Conservation (phyloP, 2,113 vertebrate species). For the Atractosteus spatula region DNA sequence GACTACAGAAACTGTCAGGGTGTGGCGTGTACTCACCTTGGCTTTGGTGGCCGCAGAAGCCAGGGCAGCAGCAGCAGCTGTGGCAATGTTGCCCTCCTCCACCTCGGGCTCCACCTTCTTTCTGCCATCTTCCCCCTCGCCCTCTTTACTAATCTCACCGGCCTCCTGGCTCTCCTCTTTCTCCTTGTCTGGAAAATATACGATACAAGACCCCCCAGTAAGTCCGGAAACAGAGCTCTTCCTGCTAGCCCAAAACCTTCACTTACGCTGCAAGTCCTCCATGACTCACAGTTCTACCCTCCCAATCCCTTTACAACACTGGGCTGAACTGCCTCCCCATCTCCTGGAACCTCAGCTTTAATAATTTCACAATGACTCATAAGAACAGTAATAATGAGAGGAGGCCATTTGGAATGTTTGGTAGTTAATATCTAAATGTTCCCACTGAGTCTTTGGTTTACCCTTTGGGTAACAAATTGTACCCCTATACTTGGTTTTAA, state of each 20-base stretch:
- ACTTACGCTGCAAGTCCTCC: background rate
- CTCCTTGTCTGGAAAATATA: slow-evolving; percentile 71
- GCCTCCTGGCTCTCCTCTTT: slow-evolving; percentile 82
- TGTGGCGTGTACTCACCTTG: slow-evolving; percentile 74
- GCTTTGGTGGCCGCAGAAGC: slow-evolving; percentile 98
- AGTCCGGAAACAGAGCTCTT: background rate
- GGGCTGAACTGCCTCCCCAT: background rate
- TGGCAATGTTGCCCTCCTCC: slow-evolving; percentile 92
- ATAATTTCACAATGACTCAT: no score
- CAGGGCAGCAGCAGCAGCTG: slow-evolving; percentile 90
- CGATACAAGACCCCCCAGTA: no score
- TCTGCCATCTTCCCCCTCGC: slow-evolving; percentile 73
- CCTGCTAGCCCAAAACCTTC: background rate
- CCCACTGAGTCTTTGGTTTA: no score
- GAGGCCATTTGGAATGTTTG: no score
- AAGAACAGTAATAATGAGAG: no score
- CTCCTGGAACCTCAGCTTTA: no score
- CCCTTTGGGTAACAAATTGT: no score
- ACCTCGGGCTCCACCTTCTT: slow-evolving; percentile 88
- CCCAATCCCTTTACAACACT: no score
- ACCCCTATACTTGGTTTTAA: no score
- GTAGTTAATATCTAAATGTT: no score
- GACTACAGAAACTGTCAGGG: background rate
- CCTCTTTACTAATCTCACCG: slow-evolving; percentile 63
- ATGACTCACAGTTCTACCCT: no score